Percentiles rank a stretch among this genome's conserved stretches.
Conservation (phyloP, 2,888 invertebrate species). For the Pandemis corylana region DNA sequence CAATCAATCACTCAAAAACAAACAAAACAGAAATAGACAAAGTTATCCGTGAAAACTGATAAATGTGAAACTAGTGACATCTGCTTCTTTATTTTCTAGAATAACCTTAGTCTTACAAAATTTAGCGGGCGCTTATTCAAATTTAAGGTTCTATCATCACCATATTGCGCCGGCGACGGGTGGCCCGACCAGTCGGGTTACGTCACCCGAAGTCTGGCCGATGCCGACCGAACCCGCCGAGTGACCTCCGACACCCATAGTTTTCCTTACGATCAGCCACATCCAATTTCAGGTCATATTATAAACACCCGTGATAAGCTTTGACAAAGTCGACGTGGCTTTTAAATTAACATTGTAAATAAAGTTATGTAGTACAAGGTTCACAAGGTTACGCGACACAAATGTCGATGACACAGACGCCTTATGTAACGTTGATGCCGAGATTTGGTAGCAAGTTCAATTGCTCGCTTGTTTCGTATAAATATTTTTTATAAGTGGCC, state of each 20-base stretch:
- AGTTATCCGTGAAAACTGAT: too few relatives aligned
- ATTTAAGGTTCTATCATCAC: constrained; percentile 38
- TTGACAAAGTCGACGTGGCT: constrained; percentile 36
- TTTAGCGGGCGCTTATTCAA: constrained; percentile 51
- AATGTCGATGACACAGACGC: constrained; percentile 51
- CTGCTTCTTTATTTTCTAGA: neutral
- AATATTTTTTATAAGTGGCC: neutral
- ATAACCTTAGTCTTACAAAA: constrained; percentile 50
- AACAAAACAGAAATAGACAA: neutral
- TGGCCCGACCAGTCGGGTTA: constrained; percentile 62
- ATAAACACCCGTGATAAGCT: constrained; percentile 48
- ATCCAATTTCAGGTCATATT: constrained; percentile 63
- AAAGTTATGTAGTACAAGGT: constrained; percentile 62
- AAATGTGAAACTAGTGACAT: neutral
- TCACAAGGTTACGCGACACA: constrained; percentile 54
- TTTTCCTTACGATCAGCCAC: constrained; percentile 60
- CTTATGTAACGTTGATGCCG: constrained; percentile 26
- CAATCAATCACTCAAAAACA: neutral
- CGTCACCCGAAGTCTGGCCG: constrained; percentile 60
- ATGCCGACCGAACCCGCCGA: constrained; percentile 57
- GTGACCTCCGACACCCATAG: constrained; percentile 70
- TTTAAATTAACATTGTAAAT: constrained; percentile 41
- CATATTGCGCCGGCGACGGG: constrained; percentile 34
- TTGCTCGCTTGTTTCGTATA: constrained; percentile 8
- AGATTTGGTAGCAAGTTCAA: constrained; percentile 38